Percentiles rank a stretch among this genome's conserved stretches.
Conservation (phyloP, 2,888 invertebrate species). For the Drosophila helvetica region DNA sequence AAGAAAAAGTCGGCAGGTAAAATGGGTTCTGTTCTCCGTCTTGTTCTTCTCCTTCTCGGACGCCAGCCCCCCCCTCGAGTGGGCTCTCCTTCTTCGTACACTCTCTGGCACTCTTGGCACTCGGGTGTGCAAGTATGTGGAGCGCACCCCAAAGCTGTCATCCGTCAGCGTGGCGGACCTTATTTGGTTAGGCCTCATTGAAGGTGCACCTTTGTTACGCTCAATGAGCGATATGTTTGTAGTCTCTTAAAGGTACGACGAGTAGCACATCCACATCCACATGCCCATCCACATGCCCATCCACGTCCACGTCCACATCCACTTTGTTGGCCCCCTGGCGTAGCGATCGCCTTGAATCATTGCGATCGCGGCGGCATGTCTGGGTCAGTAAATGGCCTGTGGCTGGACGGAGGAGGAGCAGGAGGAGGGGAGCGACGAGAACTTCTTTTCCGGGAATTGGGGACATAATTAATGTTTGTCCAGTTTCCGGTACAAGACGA, state of each 20-base stretch:
- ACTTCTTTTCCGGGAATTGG: constrained; percentile 61
- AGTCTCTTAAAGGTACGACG: constrained; percentile 17
- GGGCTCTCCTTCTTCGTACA: constrained; percentile 5
- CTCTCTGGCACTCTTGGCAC: too few relatives aligned
- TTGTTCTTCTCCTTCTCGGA: constrained; percentile 2
- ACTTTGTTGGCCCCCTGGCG: constrained; percentile 16
- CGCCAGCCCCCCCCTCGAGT: background rate
- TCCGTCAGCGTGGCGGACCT: constrained; percentile 68
- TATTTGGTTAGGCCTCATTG: constrained; percentile 83
- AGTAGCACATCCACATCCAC: constrained; percentile 23
- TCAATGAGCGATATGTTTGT: constrained; percentile 71
- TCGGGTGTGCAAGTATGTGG: constrained; percentile 31
- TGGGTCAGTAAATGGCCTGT: constrained; percentile 50
- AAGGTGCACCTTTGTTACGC: constrained; percentile 83
- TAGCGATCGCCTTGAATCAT: constrained; percentile 64
- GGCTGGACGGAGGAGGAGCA: constrained; percentile 12
- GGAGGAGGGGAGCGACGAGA: constrained; percentile 5
- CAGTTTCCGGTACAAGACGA: constrained; percentile 54
- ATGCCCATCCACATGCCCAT: constrained; percentile 22
- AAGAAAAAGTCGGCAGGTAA: constrained; percentile 72
- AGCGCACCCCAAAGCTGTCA: constrained; percentile 75
- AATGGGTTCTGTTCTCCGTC: constrained; percentile 61
- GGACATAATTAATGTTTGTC: constrained; percentile 60
- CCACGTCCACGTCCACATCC: constrained; percentile 21
- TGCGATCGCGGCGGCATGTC: constrained; percentile 35